Evolutionary conservation across 2,888 invertebrate species (phyloP), one percentile per base, ranked within the genome.

Genomic region (Idaea biselata): DNA sequence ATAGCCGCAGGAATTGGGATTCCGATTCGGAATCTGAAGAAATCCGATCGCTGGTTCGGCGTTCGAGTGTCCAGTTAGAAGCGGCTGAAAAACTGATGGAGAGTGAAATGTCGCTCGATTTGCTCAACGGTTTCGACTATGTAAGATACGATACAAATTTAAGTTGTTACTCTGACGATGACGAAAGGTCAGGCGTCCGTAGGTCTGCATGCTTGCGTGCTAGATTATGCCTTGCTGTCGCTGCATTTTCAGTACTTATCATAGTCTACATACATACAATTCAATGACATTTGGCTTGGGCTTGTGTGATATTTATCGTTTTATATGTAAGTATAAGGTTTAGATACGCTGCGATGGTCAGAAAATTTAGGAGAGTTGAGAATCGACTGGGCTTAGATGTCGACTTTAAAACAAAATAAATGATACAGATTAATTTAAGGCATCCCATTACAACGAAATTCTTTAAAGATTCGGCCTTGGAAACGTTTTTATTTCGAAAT

Each of bases 21-120:
- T 94, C 95, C 59, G 96, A 95, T 76, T 95, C 95, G 62, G 95
- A 95, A 76, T 83, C 93, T 53, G 96, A 95, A 70, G 95, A 95
- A 69, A 88, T 95, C 54, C 93, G 94, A 59, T 93, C 95, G 73
- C 86, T 96, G 53, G 86, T 96, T 60, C 93, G 94, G 58, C 93
- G 94, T 64, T 95, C 95, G 25, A 91, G 93, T 70, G 87, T 93
- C 65, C 95, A 95, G 80, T 85, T 96, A 69, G 89, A 93, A 61
- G 93, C 93, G 62, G 93, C 95, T 0, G 95, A 95, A 84, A 93
- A 92, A 68, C 81, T 93, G 75, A 87, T 95, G 82, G 87, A 90
- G 63, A 89, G 89, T 70, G 89, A 93, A 63, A 80, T 89, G 0
- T 87, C 89, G 53, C 91, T 91, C 61, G 93, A 93, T 75, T 81